phyloP scores from a whole-genome alignment of 2,888 invertebrate genomes.

The Xestia xanthographa region DNA sequence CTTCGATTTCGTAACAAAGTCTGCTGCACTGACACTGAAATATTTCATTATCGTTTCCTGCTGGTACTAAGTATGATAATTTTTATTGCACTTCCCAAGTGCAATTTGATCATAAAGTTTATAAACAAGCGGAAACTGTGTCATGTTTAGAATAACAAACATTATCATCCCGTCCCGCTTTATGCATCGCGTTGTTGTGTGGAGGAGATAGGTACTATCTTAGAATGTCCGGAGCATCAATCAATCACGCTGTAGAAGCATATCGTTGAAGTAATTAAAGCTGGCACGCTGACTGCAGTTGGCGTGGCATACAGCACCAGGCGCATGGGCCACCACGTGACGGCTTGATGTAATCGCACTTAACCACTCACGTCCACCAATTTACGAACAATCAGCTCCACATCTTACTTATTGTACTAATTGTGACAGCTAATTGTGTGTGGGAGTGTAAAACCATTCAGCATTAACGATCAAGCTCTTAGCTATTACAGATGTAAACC shows the following conservation, averaged over 20 bases:
- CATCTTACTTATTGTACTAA: constrained; percentile 48
- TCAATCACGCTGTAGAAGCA: constrained; percentile 59
- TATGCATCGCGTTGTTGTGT: constrained; percentile 36
- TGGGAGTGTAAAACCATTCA: constrained; percentile 53
- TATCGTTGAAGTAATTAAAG: constrained; percentile 72
- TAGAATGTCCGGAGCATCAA: constrained; percentile 56
- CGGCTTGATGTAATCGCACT: constrained; percentile 50
- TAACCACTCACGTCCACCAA: constrained; percentile 46
- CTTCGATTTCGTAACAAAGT: constrained; percentile 67
- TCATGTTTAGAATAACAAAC: constrained; percentile 61
- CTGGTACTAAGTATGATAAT: constrained; percentile 46
- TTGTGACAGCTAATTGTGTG: constrained; percentile 48
- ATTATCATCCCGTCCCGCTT: constrained; percentile 50
- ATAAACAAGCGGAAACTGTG: constrained; percentile 53
- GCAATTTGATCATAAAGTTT: constrained; percentile 49
- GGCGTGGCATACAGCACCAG: constrained; percentile 66
- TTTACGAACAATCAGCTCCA: constrained; percentile 48
- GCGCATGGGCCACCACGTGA: constrained; percentile 75
- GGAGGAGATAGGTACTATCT: constrained; percentile 46
- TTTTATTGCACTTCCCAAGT: constrained; percentile 51
- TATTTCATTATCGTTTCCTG: constrained; percentile 59
- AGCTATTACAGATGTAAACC: constrained; percentile 59
- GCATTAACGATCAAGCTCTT: constrained; percentile 52
- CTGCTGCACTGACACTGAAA: constrained; percentile 37
- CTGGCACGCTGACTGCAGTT: constrained; percentile 71